Evolutionary conservation across 2,113 vertebrate genomes (phyloP).

Genomic region (Leiothrix lutea): DNA sequence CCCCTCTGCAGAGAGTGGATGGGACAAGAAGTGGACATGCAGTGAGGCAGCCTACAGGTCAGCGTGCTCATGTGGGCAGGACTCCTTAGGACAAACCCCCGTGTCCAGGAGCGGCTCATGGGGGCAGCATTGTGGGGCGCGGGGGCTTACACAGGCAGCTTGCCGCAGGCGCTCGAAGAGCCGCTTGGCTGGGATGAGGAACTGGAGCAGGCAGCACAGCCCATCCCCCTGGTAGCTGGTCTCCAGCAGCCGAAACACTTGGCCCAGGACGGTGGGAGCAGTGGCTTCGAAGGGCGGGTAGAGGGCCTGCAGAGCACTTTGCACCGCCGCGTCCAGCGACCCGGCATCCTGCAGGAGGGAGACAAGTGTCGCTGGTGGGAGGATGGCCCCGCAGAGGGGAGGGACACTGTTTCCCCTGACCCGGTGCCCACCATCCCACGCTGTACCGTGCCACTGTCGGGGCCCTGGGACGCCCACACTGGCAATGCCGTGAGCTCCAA

Average conservation of each 20-base stretch:
- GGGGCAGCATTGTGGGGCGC: background rate
- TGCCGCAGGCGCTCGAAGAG: constrained; percentile 89
- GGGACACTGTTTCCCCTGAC: fast-evolving
- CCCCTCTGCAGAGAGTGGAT: fast-evolving
- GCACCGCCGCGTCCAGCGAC: constrained; percentile 87
- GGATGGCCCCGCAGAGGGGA: fast-evolving
- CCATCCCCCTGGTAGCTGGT: constrained; percentile 87
- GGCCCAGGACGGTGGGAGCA: constrained; percentile 86
- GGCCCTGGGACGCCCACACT: fast-evolving
- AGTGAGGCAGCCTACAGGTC: background rate
- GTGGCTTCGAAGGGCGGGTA: constrained; percentile 92
- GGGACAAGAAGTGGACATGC: background rate
- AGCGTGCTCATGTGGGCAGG: fast-evolving
- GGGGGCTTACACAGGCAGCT: constrained; percentile 87
- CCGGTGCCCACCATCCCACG: background rate
- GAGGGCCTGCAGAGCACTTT: constrained; percentile 84
- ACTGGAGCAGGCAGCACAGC: constrained; percentile 88
- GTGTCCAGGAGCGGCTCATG: fast-evolving
- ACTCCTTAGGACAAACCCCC: fast-evolving
- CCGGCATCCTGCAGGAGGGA: constrained; percentile 76
- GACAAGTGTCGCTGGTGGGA: background rate
- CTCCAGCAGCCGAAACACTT: constrained; percentile 91
- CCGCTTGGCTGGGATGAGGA: constrained; percentile 92
- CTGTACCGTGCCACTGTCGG: fast-evolving
- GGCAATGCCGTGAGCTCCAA: background rate